Evolutionary conservation across 2,888 invertebrate species (phyloP), one percentile per base, ranked within the genome.

Genomic region (Proisotoma minuta): DNA sequence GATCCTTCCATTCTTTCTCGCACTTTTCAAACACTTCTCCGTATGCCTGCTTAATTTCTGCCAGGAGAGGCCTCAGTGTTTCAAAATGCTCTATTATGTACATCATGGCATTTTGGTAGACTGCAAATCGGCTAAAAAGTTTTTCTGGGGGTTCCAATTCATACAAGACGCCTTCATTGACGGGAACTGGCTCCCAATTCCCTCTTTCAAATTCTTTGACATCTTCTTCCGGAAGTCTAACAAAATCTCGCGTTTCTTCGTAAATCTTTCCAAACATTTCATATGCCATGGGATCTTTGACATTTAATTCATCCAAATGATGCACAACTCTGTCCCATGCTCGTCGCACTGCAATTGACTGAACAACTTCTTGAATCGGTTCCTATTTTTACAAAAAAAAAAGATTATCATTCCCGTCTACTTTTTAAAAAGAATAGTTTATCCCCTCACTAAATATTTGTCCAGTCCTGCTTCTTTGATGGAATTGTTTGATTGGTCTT

Each of bases 1-100:
- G 53, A n/a, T 62, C 62, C 48, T 49, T 24, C 8, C 59, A 57
- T 49, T 65, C 62, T 49, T 53, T 59, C 28, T 65, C 62, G 1
- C 59, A 62, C 39, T 59, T 62, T 10, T 65, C 65, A 49, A 65
- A 60, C 0, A 62, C 62, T 15, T 65, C 65, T 29, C 56, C 62
- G 39, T 65, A 62, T 3, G 59, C 51, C 12, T 62, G 62, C 50
- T 62, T 65, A 18, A 62, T 62, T 51, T 62, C 60, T 1, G 59
- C 59, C 23, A 62, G 57, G 1, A 65, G 23, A 26, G 65, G 60
- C 8, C 61, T 56, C 20, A 65, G 20, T 10, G 53, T 57, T 40
- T 62, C 65, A 53, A 62, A 65, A 57, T 64, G 64, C 26, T 64
- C 60, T 1, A 60, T 57, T 26, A 64, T 4, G 27, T 60, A 54